phyloP scores from a whole-genome alignment of 2,888 invertebrate species.

The Stenolophus ochropezus region DNA sequence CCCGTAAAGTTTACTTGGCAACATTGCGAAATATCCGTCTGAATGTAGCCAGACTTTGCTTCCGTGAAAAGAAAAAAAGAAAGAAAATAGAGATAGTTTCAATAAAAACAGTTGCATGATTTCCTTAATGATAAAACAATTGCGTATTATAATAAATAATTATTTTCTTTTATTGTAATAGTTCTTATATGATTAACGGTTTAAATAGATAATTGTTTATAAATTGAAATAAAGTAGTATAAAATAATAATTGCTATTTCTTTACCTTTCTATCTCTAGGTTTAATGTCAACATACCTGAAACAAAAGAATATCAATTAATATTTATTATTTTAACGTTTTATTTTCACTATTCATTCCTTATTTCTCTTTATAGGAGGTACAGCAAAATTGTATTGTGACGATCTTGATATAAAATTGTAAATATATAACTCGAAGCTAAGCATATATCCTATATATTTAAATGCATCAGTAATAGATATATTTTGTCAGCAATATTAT shows the following conservation, averaged over 20 bases:
- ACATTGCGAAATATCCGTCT: constrained; percentile 21
- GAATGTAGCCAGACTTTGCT: constrained; percentile 3
- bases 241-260: not conserved
- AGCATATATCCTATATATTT: no score
- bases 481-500: no score
- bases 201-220: not conserved
- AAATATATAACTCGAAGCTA: not conserved
- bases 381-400: not conserved
- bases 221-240: not conserved
- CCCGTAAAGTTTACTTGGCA: constrained; percentile 9
- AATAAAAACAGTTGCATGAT: not conserved
- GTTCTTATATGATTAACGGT: not conserved
- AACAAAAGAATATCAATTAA: no score
- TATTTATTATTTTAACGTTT: no score
- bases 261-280: not conserved
- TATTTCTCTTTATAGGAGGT: no score
- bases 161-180: not conserved
- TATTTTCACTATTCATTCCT: no score
- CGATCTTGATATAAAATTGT: not conserved
- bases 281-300: no score
- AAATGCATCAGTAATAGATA: no score
- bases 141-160: not conserved
- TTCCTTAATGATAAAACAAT: not conserved
- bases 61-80: not conserved
- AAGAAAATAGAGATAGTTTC: not conserved